These are phyloP conservation scores for Microplitis demolitor DNA, from an alignment of 1,140 invertebrate species.

Conservation along the genomic window DNA sequence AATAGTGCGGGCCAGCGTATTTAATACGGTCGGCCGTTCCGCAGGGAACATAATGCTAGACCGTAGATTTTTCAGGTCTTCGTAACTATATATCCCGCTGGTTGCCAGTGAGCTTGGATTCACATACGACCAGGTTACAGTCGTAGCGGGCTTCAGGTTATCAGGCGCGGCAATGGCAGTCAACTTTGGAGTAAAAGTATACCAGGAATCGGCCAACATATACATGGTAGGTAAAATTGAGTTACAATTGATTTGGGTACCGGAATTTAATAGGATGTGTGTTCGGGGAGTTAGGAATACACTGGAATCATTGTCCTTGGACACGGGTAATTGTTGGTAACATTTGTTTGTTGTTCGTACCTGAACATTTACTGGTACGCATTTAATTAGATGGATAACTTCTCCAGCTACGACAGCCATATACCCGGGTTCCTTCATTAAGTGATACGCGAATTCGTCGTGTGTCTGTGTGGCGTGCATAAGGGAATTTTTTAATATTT, in stretches of 20 bases:
- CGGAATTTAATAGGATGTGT: neutral
- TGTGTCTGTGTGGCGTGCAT: constrained; percentile 15
- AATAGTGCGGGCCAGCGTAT: too few species aligned
- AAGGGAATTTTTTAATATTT: constrained; percentile 22
- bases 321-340: neutral
- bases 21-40: neutral
- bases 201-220: neutral
- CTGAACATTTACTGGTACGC: neutral
- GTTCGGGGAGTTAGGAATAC: constrained; percentile 10
- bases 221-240: neutral
- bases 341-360: neutral
- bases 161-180: neutral
- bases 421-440: constrained; percentile 29
- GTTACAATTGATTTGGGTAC: constrained; percentile 11
- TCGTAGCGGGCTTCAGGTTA: neutral
- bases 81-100: neutral
- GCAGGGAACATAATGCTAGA: neutral
- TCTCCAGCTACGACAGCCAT: constrained; percentile 24
- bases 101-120: neutral
- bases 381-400: constrained; percentile 26
- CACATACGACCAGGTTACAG: neutral
- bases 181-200: neutral
- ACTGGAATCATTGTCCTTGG: neutral
- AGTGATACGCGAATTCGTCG: constrained; percentile 27
- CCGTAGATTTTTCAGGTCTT: neutral